Conservation (phyloP, 92 coral and sea anemone genomes). For the Diadumene lineata region DNA sequence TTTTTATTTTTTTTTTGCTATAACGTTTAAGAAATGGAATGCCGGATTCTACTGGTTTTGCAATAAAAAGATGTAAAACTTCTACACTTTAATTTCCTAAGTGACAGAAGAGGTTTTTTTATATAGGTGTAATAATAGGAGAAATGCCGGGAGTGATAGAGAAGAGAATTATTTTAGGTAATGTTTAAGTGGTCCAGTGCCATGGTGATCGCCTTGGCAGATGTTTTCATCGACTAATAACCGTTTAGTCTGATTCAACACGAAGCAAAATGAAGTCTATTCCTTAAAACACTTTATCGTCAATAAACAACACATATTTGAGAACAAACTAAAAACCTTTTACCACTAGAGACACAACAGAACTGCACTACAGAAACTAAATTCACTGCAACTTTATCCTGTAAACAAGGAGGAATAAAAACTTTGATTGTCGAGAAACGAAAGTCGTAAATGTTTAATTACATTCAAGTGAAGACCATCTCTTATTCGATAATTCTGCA, state of each 20-base stretch:
- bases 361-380: not conserved
- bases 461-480: not conserved
- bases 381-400: not conserved
- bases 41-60: no score
- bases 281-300: not conserved
- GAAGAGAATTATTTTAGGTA: not conserved
- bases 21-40: no score
- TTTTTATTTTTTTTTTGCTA: no score
- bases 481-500: slow-evolving; percentile 12
- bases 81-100: no score
- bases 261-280: not conserved
- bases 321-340: not conserved
- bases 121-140: not conserved
- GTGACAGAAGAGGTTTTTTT: not conserved
- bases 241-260: not conserved
- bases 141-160: not conserved
- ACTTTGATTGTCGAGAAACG: not conserved
- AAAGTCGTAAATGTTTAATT: slow-evolving; percentile 17
- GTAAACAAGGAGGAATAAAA: not conserved
- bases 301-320: not conserved
- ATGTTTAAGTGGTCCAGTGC: not conserved
- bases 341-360: no score
- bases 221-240: not conserved
- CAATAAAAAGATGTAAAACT: no score
- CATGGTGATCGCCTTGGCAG: not conserved